Conservation (phyloP, 2,888 invertebrate species). For the Volucella bombylans region DNA sequence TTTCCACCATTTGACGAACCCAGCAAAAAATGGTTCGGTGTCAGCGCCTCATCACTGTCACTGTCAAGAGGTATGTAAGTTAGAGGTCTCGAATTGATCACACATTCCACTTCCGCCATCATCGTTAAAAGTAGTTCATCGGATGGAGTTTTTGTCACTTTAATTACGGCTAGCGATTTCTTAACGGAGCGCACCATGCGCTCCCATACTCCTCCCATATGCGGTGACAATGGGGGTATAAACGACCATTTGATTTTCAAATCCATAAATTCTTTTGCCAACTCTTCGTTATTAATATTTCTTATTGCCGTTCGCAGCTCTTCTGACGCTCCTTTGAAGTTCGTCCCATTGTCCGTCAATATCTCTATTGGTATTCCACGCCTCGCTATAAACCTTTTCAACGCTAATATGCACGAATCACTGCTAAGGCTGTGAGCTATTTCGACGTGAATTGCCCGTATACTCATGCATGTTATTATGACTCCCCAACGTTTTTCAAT, state of each 20-base stretch:
- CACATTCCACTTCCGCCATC: no score
- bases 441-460: not conserved
- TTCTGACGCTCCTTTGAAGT: not conserved
- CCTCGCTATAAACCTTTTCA: not conserved
- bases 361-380: not conserved
- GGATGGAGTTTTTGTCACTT: no score
- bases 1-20: no score
- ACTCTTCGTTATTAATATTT: no score
- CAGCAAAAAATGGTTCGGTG: not conserved
- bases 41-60: not conserved
- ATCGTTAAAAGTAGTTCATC: no score
- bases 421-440: not conserved
- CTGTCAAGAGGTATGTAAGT: not conserved
- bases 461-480: not conserved
- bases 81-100: not conserved
- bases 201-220: conserved; percentile 17
- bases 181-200: conserved; percentile 14
- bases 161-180: no score
- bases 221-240: not conserved
- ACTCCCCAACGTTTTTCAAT: not conserved
- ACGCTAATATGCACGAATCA: not conserved
- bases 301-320: no score
- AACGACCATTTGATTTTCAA: not conserved
- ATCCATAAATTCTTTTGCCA: no score
- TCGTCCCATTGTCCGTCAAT: not conserved